Evolutionary conservation across 2,888 invertebrate genomes (phyloP).

Genomic region (Leptinotarsa rubiginosa): DNA sequence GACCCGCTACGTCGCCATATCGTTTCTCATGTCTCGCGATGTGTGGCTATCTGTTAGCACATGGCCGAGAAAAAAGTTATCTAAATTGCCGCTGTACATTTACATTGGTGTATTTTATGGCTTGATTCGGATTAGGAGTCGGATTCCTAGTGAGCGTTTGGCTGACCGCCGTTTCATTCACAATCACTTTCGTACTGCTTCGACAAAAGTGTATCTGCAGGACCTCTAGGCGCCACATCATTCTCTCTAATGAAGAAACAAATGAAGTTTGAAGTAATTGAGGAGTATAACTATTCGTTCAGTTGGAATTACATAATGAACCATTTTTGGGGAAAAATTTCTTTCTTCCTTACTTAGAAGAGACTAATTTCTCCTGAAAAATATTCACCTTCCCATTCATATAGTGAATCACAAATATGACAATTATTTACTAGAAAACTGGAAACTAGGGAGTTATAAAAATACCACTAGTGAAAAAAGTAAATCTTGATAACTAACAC

Average conservation of each 20-base stretch:
- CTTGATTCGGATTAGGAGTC: constrained; percentile 33
- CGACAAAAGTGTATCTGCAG: neutral
- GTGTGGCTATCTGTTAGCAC: constrained; percentile 34
- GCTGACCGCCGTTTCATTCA: neutral
- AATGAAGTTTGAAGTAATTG: too few species aligned
- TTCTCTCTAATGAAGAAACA: neutral
- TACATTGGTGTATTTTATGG: constrained; percentile 43
- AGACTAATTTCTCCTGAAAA: too few species aligned
- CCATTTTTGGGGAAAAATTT: too few species aligned
- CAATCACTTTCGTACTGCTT: neutral
- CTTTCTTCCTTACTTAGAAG: too few species aligned
- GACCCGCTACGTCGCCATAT: constrained; percentile 5
- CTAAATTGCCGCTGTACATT: constrained; percentile 47
- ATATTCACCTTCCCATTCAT: too few species aligned
- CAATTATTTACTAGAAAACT: too few species aligned
- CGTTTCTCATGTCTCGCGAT: constrained; percentile 28
- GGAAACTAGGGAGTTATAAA: too few species aligned
- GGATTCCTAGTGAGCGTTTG: constrained; percentile 23
- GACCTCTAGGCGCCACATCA: constrained; percentile 13
- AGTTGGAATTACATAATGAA: too few species aligned
- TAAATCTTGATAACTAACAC: too few species aligned
- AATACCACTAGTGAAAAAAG: too few species aligned
- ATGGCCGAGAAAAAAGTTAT: constrained; percentile 49
- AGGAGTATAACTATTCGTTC: too few species aligned
- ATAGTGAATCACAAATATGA: too few species aligned